Percentiles rank a stretch among this genome's conserved stretches.
Conservation (phyloP, 2,888 invertebrate genomes). For the Piscicola geometra region DNA sequence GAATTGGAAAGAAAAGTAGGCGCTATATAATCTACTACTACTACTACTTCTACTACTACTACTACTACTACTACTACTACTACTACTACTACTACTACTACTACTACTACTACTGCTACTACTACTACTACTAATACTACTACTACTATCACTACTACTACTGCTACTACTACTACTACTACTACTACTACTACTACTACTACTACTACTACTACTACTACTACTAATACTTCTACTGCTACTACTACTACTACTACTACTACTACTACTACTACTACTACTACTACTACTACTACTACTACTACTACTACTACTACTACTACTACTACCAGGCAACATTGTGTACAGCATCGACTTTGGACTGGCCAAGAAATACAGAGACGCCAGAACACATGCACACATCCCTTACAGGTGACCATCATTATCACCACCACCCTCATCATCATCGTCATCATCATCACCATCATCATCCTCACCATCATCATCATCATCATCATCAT, state of each 20-base stretch:
- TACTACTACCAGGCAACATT: conserved; percentile 6
- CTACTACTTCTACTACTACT: conserved; percentile 1
- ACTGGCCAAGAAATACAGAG: conserved; percentile 6
- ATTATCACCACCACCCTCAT: conserved; percentile 23
- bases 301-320: conserved; percentile 12
- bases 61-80: neutral
- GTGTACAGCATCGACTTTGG: conserved; percentile 15
- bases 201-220: neutral
- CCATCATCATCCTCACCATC: conserved; percentile 6
- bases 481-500: conserved; percentile 16
- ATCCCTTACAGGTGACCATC: conserved; percentile 7
- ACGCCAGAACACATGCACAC: conserved; percentile 5
- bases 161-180: neutral
- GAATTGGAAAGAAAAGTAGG: conserved; percentile 57
- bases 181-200: neutral
- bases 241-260: neutral
- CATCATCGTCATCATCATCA: conserved; percentile 25
- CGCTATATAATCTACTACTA: conserved; percentile 41
- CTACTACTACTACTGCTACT: conserved; percentile 7
- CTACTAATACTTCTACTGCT: no score
- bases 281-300: conserved; percentile 14
- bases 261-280: neutral
- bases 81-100: conserved; percentile 22
- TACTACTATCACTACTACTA: neutral
- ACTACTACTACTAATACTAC: conserved; percentile 7